Evolutionary conservation across 2,797 vertebrate species (phyloP), one percentile per base, ranked within the genome.

Genomic region (Streptopelia turtur): DNA sequence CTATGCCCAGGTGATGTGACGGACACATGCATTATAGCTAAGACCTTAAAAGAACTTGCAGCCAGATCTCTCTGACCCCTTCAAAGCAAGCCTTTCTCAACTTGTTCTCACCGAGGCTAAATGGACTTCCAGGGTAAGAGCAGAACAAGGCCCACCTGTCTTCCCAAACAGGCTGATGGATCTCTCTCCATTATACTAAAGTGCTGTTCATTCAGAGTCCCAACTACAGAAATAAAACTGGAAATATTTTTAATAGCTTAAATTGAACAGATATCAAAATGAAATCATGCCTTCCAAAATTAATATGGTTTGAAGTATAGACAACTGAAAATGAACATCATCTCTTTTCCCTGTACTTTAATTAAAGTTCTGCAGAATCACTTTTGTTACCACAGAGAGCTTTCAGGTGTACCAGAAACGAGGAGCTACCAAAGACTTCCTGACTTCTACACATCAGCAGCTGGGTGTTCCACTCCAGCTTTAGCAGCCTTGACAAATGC

Each of bases 221-320:
- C 56, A 66, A 77, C n/a, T 20, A 72, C n/a, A 68, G 57, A 64
- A 85, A 57, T n/a, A 77, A 87, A 87, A 68, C 15, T 60, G 50
- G 90, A 82, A 91, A 76, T 6, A 64, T 68, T 87, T 91, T 86
- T 71, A 78, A 81, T 25, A 65, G 27, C 35, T 79, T 70, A 82
- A 78, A 70, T 76, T 72, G 66, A 85, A 71, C 30, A 74, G 77
- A 53, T 68, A 85, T 25, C 30, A 69, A 65, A 92, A 91, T 30
- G 22, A 90, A 93, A 95, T 49, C 31, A 18, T 24, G 52, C 33
- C 25, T 94, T 80, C 50, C 50, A 69, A 91, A 95, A 95, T 92
- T 75, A 93, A 66, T 53, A 60, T 23, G 68, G 66, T 87, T 90
- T 82, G 59, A 89, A 91, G 52, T 55, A 90, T 0, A 84, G 47